Conservation (phyloP, 2,797 vertebrate species). For the Anguilla pacifica region DNA sequence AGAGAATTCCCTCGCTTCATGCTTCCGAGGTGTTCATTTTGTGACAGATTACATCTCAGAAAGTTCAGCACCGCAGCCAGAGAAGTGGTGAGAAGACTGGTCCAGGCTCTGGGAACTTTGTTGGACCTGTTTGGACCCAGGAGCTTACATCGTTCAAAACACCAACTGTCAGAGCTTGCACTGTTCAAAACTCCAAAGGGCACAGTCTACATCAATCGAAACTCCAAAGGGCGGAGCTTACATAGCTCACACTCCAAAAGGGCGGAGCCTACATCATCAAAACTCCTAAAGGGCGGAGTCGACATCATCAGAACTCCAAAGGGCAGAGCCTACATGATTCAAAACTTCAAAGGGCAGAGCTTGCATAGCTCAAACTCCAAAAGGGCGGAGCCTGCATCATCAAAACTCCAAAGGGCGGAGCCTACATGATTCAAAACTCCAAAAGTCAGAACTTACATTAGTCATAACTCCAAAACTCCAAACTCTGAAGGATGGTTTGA, state of each 20-base stretch:
- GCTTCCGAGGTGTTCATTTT: background rate
- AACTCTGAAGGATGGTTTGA: too few species aligned
- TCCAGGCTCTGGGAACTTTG: background rate
- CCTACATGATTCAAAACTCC: background rate
- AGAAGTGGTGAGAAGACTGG: background rate
- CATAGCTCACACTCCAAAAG: too few species aligned
- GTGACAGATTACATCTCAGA: background rate
- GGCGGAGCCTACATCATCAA: too few species aligned
- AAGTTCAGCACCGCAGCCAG: background rate
- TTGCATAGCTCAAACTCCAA: background rate
- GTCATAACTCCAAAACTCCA: background rate
- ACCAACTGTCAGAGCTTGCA: too few species aligned
- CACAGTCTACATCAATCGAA: too few species aligned
- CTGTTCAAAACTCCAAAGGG: too few species aligned
- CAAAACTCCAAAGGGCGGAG: background rate
- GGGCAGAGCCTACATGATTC: too few species aligned
- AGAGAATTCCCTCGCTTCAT: background rate
- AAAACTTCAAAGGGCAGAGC: background rate
- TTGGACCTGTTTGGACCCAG: background rate
- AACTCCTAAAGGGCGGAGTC: too few species aligned
- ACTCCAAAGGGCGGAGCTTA: too few species aligned
- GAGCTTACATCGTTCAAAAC: too few species aligned
- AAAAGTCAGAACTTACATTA: background rate
- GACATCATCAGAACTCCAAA: background rate
- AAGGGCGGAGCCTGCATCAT: too few species aligned